Percentiles rank a stretch among this genome's conserved stretches.
These are phyloP conservation scores for Gryllus bimaculatus DNA, from an alignment of 1,140 invertebrate genomes.

Conservation along the genomic window DNA sequence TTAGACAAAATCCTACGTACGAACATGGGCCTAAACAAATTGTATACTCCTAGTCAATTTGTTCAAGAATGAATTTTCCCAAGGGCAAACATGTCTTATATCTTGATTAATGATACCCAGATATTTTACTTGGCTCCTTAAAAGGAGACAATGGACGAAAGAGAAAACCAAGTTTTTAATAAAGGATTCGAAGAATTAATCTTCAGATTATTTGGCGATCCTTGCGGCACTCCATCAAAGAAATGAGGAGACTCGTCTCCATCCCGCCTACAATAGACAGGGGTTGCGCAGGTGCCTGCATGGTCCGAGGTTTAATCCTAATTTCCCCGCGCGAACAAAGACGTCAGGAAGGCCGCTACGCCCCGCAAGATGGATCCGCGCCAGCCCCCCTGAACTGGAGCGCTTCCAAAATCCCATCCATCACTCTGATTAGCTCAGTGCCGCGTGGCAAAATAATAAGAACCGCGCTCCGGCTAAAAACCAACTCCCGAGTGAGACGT, in stretches of 20 bases:
- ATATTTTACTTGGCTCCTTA: background rate
- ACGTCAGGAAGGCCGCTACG: background rate
- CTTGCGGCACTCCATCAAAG: background rate
- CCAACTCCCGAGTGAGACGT: background rate
- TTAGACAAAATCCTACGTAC: background rate
- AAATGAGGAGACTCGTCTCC: background rate
- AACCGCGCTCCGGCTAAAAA: background rate
- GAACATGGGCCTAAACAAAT: background rate
- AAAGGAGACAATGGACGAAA: background rate
- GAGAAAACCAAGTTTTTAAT: background rate
- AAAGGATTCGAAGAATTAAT: background rate
- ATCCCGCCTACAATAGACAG: background rate
- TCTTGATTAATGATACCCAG: background rate
- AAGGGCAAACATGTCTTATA: background rate
- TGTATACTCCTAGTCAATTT: background rate
- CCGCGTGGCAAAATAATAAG: background rate
- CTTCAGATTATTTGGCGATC: background rate
- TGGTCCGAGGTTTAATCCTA: background rate
- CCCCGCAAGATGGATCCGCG: no score
- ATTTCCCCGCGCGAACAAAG: background rate
- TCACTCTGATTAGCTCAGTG: background rate
- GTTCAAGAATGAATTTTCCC: background rate
- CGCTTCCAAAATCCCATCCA: background rate
- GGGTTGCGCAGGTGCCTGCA: background rate
- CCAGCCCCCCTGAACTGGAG: background rate